Evolutionary conservation across 2,113 vertebrate species (phyloP), one percentile per base, ranked within the genome.

Genomic region (Ia io): DNA sequence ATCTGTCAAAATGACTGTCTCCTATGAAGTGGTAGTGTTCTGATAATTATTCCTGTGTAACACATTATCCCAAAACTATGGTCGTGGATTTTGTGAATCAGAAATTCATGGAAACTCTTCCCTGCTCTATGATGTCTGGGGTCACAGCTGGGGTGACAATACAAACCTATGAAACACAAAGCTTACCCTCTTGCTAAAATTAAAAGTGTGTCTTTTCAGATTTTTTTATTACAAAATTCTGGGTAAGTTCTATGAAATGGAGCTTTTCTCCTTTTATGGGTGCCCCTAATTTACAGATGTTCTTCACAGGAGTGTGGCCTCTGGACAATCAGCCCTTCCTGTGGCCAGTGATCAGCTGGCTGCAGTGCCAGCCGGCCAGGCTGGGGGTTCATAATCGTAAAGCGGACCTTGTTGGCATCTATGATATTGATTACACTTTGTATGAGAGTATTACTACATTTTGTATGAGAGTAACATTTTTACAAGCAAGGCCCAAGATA

Each of bases 291-390:
- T 69, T 9, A 3, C 2, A 47, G 37, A 42, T 80, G 51, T 35
- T 61, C 59, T 84, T 88, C 32, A n/a, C 3, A 6, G 12, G 65
- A 23, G 13, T 18, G 5, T 35, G 70, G 32, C 20, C 47, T n/a
- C 47, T 73, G 20, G 42, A 30, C 25, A 51, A 61, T 25, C 35
- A 56, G 47, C n/a, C 22, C 4, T 88, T 65, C 51, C 11, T 0
- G 6, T 42, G 56, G 22, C 22, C 5, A 2, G 25, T 1, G 32
- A 23, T 14, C 2, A 61, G 28, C 0, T 7, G 17, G 18, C 61
- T n/a, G 11, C 9, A 7, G 20, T 53, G 17, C 13, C 25, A 25
- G 40, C 18, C 53, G 14, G 18, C n/a, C 28, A 44, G 63, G 18
- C 20, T 37, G 23, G 30, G 42, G 71, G 11, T 44, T n/a, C 63